Evolutionary conservation across 2,888 invertebrate species (phyloP).

Genomic region (Tachina fera): DNA sequence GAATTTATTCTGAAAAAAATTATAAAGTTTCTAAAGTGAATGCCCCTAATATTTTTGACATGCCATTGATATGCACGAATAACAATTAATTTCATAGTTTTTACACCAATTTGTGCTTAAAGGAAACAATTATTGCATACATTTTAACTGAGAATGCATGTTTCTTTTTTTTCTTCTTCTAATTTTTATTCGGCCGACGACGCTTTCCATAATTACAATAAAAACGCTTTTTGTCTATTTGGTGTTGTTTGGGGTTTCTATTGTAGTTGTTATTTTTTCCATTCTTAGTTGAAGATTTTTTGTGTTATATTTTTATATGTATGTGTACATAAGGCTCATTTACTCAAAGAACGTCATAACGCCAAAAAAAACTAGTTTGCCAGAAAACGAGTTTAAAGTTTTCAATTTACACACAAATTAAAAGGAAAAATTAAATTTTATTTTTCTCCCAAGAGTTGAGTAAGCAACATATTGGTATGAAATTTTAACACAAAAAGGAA

Average conservation of each 20-base stretch:
- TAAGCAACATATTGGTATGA: no score
- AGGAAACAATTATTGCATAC: constrained; percentile 6
- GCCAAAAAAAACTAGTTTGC: no score
- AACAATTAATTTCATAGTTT: constrained; percentile 39
- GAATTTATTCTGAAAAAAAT: no score
- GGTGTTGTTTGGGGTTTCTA: background rate
- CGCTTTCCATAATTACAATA: constrained; percentile 6
- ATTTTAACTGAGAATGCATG: background rate
- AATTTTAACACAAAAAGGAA: no score
- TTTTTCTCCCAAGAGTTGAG: no score
- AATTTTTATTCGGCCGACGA: background rate
- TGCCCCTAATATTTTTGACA: constrained; percentile 6
- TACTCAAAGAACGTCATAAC: no score
- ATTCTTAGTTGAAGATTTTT: background rate
- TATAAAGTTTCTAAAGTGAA: no score
- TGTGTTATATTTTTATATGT: background rate
- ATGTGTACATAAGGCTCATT: background rate
- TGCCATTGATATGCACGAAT: constrained; percentile 14
- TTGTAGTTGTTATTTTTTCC: background rate
- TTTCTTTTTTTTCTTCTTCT: background rate
- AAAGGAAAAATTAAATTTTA: no score
- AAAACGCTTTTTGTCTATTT: constrained; percentile 12
- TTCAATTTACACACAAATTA: no score
- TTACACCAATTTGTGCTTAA: background rate
- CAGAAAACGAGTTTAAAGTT: no score